Evolutionary conservation across 2,888 invertebrate genomes (phyloP).

Genomic region (Microplitis manilae): DNA sequence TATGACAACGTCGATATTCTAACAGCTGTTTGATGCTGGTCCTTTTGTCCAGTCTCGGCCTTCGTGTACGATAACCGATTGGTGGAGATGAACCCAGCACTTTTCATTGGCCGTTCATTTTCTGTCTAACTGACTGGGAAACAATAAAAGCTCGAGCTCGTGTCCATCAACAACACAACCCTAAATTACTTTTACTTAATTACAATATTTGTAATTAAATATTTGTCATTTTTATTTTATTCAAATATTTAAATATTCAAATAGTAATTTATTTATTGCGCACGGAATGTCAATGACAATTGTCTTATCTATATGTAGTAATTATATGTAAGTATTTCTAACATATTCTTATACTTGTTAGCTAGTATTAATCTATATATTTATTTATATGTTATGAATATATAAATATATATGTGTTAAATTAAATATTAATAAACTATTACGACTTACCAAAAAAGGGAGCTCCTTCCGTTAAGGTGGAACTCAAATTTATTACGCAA

Average conservation of each 20-base stretch:
- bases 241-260: too few relatives aligned
- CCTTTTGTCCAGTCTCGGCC: slow-evolving; percentile 54
- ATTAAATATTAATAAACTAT: slow-evolving; percentile 1
- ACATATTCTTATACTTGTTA: too few relatives aligned
- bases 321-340: too few relatives aligned
- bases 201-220: background rate
- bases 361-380: too few relatives aligned
- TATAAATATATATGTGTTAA: too few relatives aligned
- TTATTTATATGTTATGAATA: too few relatives aligned
- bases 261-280: too few relatives aligned
- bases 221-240: background rate
- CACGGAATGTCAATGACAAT: too few relatives aligned
- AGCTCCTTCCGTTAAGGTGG: slow-evolving; percentile 64
- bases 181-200: background rate
- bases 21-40: slow-evolving; percentile 58
- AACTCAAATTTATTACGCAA: slow-evolving; percentile 63
- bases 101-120: slow-evolving; percentile 59
- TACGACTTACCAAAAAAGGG: slow-evolving; percentile 64
- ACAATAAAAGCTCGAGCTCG: slow-evolving; percentile 12
- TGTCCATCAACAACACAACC: slow-evolving; percentile 5
- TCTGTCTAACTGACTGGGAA: slow-evolving; percentile 4
- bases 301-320: too few relatives aligned
- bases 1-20: slow-evolving; percentile 53
- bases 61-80: slow-evolving; percentile 53
- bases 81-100: slow-evolving; percentile 49